Base-by-base conservation (phyloP, 2,797 vertebrate species). In the Anomalospiza imberbis region DNA sequence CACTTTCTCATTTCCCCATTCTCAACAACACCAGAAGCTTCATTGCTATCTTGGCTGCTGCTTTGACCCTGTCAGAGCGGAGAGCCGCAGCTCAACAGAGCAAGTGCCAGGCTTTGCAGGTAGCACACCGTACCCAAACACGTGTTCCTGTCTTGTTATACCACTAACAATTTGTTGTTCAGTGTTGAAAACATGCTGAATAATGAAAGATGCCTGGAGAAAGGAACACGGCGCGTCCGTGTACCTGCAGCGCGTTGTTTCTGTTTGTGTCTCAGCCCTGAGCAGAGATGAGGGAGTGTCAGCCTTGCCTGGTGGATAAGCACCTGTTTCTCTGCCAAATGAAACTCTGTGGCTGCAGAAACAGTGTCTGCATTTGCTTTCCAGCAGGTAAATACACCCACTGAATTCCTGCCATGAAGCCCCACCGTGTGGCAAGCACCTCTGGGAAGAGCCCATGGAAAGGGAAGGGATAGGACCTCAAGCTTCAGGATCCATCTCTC, bases 141-240 rank as follows among this genome's bases (percentile, higher is more conserved):
- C 14, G 2, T 96, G 97, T 96, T 97, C 82, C 78, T 92, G 93
- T 88, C 95, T 96, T 96, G 96, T 97, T 97, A 89, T 74, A 97
- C 94, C 91, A 67, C 93, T 78, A 94, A 96, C 94, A 97, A 92
- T 97, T 97, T 97, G 96, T 96, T 97, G 96, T 96, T 96, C 88
- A 72, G 91, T 62, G 65, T 55, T 61, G 96, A 93, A 97, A 97
- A 97, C 95, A 94, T 66, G 88, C 96, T 97, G 96, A 97, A 97
- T 97, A 96, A 97, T 95, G 97, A 96, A 97, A 96, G 97, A 95
- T 76, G 97, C 95, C 93, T 97, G 89, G 76, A 96, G 96, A 97
- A 97, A 96, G 84, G 93, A 96, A 91, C 87, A 77, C 50, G 20
- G 93, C 6, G 6, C 1, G 3, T 95, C 79, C 72, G 8, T 91